Base-by-base conservation (phyloP, 2,797 vertebrate species). In the Periparus ater region DNA sequence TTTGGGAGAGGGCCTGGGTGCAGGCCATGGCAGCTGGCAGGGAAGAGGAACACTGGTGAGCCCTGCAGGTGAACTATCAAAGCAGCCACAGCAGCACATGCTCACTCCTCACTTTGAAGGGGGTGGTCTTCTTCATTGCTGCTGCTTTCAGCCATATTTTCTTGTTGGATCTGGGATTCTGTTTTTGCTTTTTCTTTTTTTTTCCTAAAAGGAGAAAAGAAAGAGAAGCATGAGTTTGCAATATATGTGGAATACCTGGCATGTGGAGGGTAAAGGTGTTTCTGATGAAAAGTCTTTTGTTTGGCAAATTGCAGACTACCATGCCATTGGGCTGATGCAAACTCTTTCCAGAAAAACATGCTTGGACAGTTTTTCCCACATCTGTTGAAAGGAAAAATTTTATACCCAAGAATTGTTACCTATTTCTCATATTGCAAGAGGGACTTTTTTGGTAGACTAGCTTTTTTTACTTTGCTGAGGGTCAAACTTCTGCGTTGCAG, bases 151-250 rank as follows among this genome's bases (percentile, higher is more conserved):
- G 27, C 6, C 9, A 3, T 47, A 20, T 47, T 70, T 79, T 82
- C 30, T 13, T 55, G 17, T 62, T 40, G 21, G 4, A 3, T 26
- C 25, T 79, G 18, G 25, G 20, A 73, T 48, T 58, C 22, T 44
- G 7, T 0, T 73, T 72, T 65, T 57, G 6, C 1, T 3, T 30
- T 50, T 60, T 27, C 5, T 9, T 40, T 53, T 17, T 42, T 20
- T 22, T 32, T 50, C 9, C 53, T 60, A 18, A 36, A 66, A 65
- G 29, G 7, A 68, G 13, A 44, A 74, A 70, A 67, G 14, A n/a
- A 83, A 76, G 11, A 53, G 13, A 76, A 67, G 5, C 25, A 26
- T 45, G 26, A 65, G 36, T 78, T 91, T 80, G 15, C 23, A 86
- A 74, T 32, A 25, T 10, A 23, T 14, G 7, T 50, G 38, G 30